phyloP scores from a whole-genome alignment of 2,113 vertebrate genomes.

The Daubentonia madagascariensis region DNA sequence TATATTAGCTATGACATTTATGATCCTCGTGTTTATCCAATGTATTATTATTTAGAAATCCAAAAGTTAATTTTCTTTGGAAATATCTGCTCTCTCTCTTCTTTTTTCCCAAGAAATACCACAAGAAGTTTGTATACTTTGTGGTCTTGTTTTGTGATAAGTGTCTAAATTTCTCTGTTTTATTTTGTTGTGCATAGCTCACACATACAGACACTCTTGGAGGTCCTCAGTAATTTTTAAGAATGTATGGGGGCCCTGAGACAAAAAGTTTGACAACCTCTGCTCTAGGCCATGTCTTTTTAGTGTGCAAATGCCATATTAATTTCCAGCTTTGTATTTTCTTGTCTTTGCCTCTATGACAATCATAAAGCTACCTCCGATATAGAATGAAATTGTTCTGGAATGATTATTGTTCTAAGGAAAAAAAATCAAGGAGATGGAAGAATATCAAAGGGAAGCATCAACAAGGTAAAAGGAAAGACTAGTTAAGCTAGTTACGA shows the following conservation, averaged over 20 bases:
- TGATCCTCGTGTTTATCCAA: not conserved
- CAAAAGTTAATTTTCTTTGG: not conserved
- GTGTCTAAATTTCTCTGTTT: not conserved
- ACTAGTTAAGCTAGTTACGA: not conserved
- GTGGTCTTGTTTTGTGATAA: not conserved
- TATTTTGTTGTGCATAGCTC: not conserved
- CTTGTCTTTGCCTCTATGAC: not conserved
- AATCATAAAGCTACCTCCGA: not conserved
- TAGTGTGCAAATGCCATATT: not conserved
- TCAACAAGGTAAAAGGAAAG: not conserved
- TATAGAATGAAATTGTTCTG: conserved; percentile 8
- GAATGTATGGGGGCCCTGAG: not conserved
- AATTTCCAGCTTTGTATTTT: not conserved
- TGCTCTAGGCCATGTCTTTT: not conserved
- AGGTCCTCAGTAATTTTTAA: not conserved
- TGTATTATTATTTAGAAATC: not conserved
- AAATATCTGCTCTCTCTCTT: not conserved
- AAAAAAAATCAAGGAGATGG: not conserved
- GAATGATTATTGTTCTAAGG: not conserved
- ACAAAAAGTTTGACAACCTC: not conserved
- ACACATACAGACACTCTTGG: not conserved
- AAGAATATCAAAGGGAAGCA: not conserved
- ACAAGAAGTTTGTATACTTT: not conserved
- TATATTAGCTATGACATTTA: not conserved
- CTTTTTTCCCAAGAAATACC: not conserved